Evolutionary conservation across 92 coral and sea anemone genomes (phyloP).

Genomic region (Epizoanthus illoricatus): DNA sequence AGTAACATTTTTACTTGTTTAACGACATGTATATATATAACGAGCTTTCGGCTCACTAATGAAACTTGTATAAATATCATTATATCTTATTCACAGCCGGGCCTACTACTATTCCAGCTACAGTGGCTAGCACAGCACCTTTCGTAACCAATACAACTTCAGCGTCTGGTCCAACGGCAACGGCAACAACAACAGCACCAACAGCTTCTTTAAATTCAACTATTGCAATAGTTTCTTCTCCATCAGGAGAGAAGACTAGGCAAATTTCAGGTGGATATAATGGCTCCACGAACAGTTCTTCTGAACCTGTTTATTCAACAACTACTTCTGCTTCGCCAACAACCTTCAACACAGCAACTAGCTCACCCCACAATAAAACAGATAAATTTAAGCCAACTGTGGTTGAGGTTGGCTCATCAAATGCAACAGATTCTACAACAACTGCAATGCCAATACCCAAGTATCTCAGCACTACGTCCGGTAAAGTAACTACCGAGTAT

Average conservation of each 20-base stretch:
- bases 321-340: constrained; percentile 1
- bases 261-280: not conserved
- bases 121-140: not conserved
- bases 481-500: no score
- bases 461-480: no score
- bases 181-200: not conserved
- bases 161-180: not conserved
- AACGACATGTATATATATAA: no score
- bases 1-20: no score
- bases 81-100: not conserved
- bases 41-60: not conserved
- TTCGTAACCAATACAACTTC: not conserved
- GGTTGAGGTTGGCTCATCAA: no score
- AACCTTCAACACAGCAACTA: not conserved
- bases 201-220: no score
- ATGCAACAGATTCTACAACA: not conserved
- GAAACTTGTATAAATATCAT: not conserved
- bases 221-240: no score
- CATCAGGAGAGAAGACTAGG: no score
- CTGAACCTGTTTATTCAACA: not conserved
- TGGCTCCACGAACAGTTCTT: not conserved
- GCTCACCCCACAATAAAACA: not conserved
- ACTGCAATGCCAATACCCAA: no score
- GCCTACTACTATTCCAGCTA: constrained; percentile 20
- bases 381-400: not conserved